These are phyloP conservation scores for Tribolium madens DNA, from an alignment of 1,140 invertebrate genomes.

Conservation along the genomic window DNA sequence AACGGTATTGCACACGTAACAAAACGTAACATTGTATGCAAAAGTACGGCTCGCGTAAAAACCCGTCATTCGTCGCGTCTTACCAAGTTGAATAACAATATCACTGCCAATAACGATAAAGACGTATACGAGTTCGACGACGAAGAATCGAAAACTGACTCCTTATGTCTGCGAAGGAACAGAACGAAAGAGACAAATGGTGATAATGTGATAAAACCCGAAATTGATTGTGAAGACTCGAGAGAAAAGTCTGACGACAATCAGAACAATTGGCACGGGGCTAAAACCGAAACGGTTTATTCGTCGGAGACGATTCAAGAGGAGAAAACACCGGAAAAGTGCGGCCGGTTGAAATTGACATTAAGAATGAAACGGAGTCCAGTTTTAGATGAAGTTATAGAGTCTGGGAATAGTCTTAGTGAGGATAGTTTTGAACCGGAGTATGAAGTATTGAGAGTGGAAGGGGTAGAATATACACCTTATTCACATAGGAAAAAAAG, in stretches of 20 bases:
- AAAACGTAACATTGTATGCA: neutral
- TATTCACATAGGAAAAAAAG: conserved; percentile 73
- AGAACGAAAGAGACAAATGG: conserved; percentile 47
- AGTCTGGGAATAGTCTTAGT: conserved; percentile 80
- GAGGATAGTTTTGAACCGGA: conserved; percentile 78
- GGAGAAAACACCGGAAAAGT: conserved; percentile 61
- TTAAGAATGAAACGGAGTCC: conserved; percentile 88
- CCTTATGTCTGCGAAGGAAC: conserved; percentile 51
- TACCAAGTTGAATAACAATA: conserved; percentile 9
- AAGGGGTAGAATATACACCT: conserved; percentile 74
- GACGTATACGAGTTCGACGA: conserved; percentile 70
- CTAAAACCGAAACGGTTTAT: conserved; percentile 46
- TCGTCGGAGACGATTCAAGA: neutral
- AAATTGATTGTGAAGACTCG: conserved; percentile 16
- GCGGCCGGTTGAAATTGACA: conserved; percentile 80
- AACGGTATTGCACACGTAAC: conserved; percentile 43
- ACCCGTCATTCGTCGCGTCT: conserved; percentile 20
- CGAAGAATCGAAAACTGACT: conserved; percentile 56
- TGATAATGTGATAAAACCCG: neutral
- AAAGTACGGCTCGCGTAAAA: neutral
- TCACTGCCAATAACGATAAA: conserved; percentile 56
- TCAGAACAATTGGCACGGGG: conserved; percentile 18
- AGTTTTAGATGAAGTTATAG: conserved; percentile 85
- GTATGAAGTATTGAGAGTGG: conserved; percentile 86
- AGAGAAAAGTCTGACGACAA: conserved; percentile 32